Evolutionary conservation across 1,140 invertebrate species (phyloP), one percentile per base, ranked within the genome.

Genomic region (Reticulitermes speratus): DNA sequence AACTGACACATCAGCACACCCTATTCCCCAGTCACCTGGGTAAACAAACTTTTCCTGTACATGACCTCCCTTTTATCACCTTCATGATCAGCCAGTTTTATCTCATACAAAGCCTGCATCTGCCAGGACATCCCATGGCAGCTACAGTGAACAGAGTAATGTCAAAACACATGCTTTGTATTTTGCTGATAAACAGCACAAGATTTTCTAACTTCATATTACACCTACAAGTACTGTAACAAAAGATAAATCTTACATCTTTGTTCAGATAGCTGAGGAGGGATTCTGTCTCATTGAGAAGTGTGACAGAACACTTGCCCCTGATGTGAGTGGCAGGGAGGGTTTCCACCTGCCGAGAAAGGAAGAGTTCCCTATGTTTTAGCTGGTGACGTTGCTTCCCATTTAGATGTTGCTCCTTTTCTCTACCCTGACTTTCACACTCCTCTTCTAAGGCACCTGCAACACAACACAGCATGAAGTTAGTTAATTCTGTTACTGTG

Each of bases 231-330:
- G 38, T 38, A 5, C 38, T 38, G 38, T 38, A 89, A 92, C 92
- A 90, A 90, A 90, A 84, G n/a, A 30, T 75, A 75, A 38, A 75
- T 94, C 94, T 94, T 92, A 97, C 96, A 91, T 99, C 98, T 94
- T 98, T 98, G 92, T 97, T 97, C 88, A 99, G 94, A 93, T 99
- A 99, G 90, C 97, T 98, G 89, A 96, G 93, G 88, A 98, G 93
- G 88, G 97, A 97, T 93, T 99, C 99, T 84, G 98, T 99, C 94
- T 99, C 98, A 92, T 99, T 99, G 90, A 99, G 95, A 86, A 99
- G 93, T 85, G 98, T 99, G 87, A 99, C 99, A 87, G 96, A 96
- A 93, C 99, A 99, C 94, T 99, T 99, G 90, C 99, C 99, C 89
- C 99, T 94, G 89, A 99, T 99, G 92, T 99, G 97, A 85, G 98